Conservation (phyloP, 2,888 invertebrate genomes). For the Sinhomidia bicolor region DNA sequence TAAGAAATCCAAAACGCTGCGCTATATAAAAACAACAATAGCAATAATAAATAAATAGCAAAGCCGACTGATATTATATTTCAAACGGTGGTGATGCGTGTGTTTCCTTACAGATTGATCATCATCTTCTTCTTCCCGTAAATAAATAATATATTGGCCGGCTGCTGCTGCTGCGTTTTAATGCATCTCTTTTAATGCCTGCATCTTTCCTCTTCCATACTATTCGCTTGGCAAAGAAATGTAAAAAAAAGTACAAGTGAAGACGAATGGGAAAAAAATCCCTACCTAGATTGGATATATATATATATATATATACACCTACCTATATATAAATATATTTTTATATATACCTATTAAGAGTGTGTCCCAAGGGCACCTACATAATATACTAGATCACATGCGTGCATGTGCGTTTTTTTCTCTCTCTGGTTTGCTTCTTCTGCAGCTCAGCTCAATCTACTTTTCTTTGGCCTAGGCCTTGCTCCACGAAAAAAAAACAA, state of each 20-base stretch:
- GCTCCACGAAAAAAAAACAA: not conserved
- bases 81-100: conserved; percentile 3
- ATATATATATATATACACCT: not conserved
- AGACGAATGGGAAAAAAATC: not conserved
- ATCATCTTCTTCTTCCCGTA: not conserved
- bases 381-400: too few relatives aligned
- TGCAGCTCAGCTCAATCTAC: not conserved
- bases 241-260: conserved; percentile 35
- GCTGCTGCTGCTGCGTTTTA: conserved; percentile 58
- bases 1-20: not conserved
- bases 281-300: too few relatives aligned
- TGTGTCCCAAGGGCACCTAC: conserved; percentile 39
- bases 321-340: not conserved
- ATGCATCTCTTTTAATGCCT: not conserved
- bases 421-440: too few relatives aligned
- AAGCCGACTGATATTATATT: conserved; percentile 26
- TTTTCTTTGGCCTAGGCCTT: conserved; percentile 58
- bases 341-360: not conserved
- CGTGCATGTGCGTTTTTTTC: not conserved
- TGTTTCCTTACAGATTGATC: not conserved
- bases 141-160: conserved; percentile 51
- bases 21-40: conserved; percentile 13
- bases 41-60: not conserved
- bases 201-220: not conserved
- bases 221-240: conserved; percentile 27